Percentiles rank a stretch among this genome's conserved stretches.
phyloP scores from a whole-genome alignment of 1,140 invertebrate species.

The Drosophila varians region DNA sequence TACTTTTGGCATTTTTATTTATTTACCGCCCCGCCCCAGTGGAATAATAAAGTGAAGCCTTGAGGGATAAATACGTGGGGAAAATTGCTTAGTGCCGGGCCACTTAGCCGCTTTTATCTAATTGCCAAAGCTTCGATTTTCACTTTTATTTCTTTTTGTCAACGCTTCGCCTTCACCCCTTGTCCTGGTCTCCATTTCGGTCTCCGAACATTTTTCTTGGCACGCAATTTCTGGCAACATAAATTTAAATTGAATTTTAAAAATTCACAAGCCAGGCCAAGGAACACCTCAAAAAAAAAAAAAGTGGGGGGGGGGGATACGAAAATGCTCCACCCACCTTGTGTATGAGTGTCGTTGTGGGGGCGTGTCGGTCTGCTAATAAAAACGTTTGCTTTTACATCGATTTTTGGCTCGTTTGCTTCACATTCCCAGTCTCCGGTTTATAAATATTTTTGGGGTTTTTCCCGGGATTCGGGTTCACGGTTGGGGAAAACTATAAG shows the following conservation, averaged over 20 bases:
- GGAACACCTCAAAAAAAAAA: constrained; percentile 27
- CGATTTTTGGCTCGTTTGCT: constrained; percentile 59
- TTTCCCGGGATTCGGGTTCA: constrained; percentile 4
- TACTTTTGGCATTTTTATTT: constrained; percentile 37
- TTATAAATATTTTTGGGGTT: constrained; percentile 69
- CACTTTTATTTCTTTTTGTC: constrained; percentile 26
- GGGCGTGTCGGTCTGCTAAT: constrained; percentile 15
- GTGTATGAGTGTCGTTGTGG: neutral
- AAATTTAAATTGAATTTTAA: constrained; percentile 82
- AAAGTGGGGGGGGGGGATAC: neutral
- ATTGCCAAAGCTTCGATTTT: constrained; percentile 41
- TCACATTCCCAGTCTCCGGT: constrained; percentile 39
- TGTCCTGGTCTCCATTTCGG: neutral
- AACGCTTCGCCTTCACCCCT: neutral
- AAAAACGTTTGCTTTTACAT: constrained; percentile 57
- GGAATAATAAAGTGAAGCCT: constrained; percentile 27
- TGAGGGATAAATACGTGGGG: constrained; percentile 20
- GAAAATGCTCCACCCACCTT: neutral
- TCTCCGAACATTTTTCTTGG: constrained; percentile 28
- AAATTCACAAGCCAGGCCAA: constrained; percentile 62
- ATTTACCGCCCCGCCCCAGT: constrained; percentile 18
- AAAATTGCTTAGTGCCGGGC: constrained; percentile 32
- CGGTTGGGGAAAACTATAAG: constrained; percentile 41
- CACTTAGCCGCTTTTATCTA: constrained; percentile 39
- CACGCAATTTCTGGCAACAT: constrained; percentile 59